phyloP scores from a whole-genome alignment of 2,113 vertebrate genomes.

The Atlantisia rogersi region DNA sequence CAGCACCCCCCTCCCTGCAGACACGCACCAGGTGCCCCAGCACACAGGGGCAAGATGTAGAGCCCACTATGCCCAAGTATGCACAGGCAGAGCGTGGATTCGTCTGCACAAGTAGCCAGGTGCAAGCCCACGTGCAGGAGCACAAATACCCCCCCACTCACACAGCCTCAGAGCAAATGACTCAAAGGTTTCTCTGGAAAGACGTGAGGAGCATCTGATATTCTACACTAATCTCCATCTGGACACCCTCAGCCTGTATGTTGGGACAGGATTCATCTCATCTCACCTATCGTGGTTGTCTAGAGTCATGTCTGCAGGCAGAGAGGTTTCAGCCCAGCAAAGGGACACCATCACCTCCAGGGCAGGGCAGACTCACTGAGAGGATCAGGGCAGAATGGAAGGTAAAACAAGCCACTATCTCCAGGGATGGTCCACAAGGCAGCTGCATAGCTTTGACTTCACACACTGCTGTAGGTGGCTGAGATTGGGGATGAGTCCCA shows the following conservation, averaged over 20 bases:
- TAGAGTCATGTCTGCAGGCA: neutral
- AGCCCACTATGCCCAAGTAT: neutral
- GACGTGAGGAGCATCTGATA: constrained; percentile 55
- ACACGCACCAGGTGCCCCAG: accelerated
- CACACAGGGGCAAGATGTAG: accelerated
- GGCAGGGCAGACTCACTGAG: neutral
- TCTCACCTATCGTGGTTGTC: neutral
- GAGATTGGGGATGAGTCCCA: neutral
- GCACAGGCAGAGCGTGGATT: neutral
- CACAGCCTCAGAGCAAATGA: constrained; percentile 54
- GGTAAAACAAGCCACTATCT: neutral
- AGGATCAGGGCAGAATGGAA: neutral
- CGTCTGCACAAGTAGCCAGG: neutral
- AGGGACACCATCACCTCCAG: neutral
- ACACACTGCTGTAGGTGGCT: accelerated
- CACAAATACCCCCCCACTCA: constrained; percentile 46
- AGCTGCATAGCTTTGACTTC: neutral
- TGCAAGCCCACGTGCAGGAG: constrained; percentile 26
- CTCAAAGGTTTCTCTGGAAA: constrained; percentile 64
- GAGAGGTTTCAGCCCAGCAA: neutral
- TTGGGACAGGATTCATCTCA: neutral
- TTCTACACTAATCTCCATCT: constrained; percentile 59
- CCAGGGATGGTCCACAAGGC: neutral
- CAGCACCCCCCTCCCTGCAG: neutral
- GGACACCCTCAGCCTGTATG: accelerated